Base-by-base conservation (phyloP, 2,113 vertebrate genomes). In the Bufo bufo region DNA sequence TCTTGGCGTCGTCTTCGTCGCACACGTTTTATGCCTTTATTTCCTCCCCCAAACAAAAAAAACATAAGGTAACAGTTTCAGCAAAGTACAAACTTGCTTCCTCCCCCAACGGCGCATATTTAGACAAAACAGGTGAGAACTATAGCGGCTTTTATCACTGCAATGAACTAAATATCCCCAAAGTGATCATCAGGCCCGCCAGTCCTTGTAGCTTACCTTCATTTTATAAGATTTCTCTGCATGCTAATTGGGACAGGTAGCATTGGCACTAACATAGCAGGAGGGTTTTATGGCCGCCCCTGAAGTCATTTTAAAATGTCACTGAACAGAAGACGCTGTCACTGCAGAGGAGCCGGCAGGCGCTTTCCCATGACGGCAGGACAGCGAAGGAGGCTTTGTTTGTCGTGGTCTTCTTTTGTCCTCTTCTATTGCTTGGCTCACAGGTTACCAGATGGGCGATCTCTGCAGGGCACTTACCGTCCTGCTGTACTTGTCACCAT, bases 371-470 rank as follows among this genome's bases (percentile, higher is more conserved):
- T 77, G 47, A 47, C 71, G 66, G 54, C 20, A 49, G n/a, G 45
- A 75, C 12, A 77, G 45, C 33, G n/a, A 50, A 83, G 13, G 47
- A 88, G 23, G 49, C 19, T 84, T 83, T 33, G 12, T 84, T 10
- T 78, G 43, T 75, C 23, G 2, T 69, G 19, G 45, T 61, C 58
- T 8, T 82, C 14, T 59, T 72, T 88, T 77, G 71, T 84, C 69
- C 86, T 86, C 49, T 47, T 66, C 72, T 12, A 13, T 80, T 88
- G 69, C 23, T 45, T 78, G 72, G 84, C 59, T 89, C 82, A 47
- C 66, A 69, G 87, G 72, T 88, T 72, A 88, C 71, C 87, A 83
- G 80, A 84, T 88, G 80, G 87, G 85, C 65, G 71, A 75, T 88
- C 87, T 88, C 87, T 83, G 52, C 71, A 61, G 87, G 87, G 81